A percentile compares a stretch with the other conserved stretches of the same genome.
phyloP scores from a whole-genome alignment of 2,113 vertebrate genomes.

The Microcebus lehilahytsara region DNA sequence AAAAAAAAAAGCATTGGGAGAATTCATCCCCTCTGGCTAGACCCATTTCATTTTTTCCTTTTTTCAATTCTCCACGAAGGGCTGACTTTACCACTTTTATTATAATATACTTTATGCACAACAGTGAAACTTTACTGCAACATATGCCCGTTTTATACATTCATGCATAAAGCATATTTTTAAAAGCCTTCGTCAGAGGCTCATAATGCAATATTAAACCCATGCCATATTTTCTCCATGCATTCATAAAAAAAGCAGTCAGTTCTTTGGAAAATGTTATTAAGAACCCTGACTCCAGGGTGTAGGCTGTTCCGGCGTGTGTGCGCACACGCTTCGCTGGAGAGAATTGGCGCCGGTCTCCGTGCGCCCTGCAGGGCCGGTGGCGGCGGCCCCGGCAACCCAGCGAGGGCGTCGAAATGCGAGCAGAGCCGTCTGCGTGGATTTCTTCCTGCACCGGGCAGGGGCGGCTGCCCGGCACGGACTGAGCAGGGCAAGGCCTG shows the following conservation, averaged over 20 bases:
- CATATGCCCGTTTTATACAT: slow-evolving; percentile 3
- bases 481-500: fast-evolving
- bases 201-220: slow-evolving; percentile 1
- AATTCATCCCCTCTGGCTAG: fast-evolving
- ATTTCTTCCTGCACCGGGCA: no score
- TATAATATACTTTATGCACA: slow-evolving; percentile 1
- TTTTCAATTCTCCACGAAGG: neutral
- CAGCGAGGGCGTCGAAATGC: fast-evolving
- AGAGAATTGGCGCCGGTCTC: fast-evolving
- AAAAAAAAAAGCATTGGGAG: fast-evolving
- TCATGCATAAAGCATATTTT: slow-evolving; percentile 41
- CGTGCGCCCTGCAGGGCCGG: fast-evolving
- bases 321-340: fast-evolving
- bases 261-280: slow-evolving; percentile 20
- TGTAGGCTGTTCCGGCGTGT: fast-evolving
- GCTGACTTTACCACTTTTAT: neutral
- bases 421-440: neutral
- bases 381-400: fast-evolving
- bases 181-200: slow-evolving; percentile 25
- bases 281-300: slow-evolving; percentile 24
- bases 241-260: neutral
- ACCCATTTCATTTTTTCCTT: neutral
- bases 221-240: neutral
- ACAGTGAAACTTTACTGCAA: slow-evolving; percentile 26
- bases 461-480: neutral